phyloP scores from a whole-genome alignment of 2,888 invertebrate species.

The Erpobdella octoculata region DNA sequence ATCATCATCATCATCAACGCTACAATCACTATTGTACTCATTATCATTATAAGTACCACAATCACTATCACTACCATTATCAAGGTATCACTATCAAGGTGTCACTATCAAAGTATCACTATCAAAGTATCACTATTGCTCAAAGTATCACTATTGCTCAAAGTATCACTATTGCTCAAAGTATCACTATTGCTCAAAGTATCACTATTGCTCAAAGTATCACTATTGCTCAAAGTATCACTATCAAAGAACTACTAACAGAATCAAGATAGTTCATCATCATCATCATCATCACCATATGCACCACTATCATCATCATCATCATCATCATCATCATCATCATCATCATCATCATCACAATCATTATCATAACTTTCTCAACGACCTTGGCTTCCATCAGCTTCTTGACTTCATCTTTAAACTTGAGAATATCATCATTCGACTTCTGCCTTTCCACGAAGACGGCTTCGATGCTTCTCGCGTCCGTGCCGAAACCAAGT shows the following conservation, averaged over 20 bases:
- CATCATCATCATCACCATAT: background rate
- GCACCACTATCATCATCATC: background rate
- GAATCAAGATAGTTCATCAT: too few species aligned
- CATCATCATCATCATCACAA: background rate
- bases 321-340: background rate
- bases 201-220: too few species aligned
- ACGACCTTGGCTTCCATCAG: background rate
- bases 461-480: background rate
- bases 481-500: background rate
- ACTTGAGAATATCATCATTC: background rate
- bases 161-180: too few species aligned
- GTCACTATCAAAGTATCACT: too few species aligned
- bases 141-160: too few species aligned
- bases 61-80: background rate
- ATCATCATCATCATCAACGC: background rate
- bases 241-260: too few species aligned
- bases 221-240: too few species aligned
- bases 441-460: background rate
- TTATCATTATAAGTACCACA: background rate
- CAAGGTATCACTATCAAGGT: too few species aligned
- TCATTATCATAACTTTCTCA: background rate
- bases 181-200: too few species aligned
- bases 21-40: background rate
- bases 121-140: too few species aligned
- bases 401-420: background rate